Base-by-base conservation (phyloP, 2,113 vertebrate species). In the Macquaria ambigua region DNA sequence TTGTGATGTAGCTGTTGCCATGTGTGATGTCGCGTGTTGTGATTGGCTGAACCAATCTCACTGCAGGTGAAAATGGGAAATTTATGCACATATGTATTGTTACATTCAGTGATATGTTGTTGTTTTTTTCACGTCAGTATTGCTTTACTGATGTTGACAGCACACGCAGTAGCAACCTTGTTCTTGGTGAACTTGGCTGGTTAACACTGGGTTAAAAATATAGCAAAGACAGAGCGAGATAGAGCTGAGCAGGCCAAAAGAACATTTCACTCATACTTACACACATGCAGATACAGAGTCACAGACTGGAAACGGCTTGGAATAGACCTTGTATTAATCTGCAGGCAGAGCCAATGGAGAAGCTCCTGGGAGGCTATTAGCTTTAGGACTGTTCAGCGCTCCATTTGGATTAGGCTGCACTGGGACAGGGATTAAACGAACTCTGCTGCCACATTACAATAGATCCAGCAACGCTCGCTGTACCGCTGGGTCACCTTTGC, bases 351-450 rank as follows among this genome's bases (percentile, higher is more conserved):
- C 85, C 84, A 70, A 61, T 79, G 53, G 69, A 84, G 86, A 59
- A 52, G 82, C 88, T 93, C 90, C 87, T 86, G 91, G 91, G 91
- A 92, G 72, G 82, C 86, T 86, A 92, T 93, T 94, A 88, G 92
- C 89, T 91, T 70, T 83, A 82, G 89, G 77, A 81, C 88, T 80
- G 87, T 89, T 91, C 89, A 79, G 86, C 50, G 89, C 91, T 93
- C 87, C 86, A 89, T 91, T 94, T 92, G 93, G 92, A 93, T 93
- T 92, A 94, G 73, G 71, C 83, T 73, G 85, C 88, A 28, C 58
- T 25, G 85, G 87, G 90, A 89, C 77, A 18, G 85, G 90, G 93
- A 93, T 94, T 93, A 93, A 90, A 91, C 28, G 0, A 83, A 90
- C 86, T 88, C 89, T 70, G 84, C 86, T 79, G 84, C 82, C 83